Conservation (phyloP, 2,888 invertebrate species). For the Leptopilina drosophilae region DNA sequence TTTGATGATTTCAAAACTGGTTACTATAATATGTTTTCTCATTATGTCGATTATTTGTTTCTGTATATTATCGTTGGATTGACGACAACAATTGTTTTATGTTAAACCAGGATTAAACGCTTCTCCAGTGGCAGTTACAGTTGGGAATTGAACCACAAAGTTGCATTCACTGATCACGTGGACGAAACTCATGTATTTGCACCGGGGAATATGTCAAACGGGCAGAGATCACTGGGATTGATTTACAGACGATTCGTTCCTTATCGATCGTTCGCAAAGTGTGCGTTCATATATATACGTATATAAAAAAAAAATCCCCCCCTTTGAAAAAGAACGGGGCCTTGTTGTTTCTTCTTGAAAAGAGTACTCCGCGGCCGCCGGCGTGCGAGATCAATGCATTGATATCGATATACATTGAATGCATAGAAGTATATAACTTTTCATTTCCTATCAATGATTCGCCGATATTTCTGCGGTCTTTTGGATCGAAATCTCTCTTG, state of each 20-base stretch:
- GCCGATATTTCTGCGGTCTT: background rate
- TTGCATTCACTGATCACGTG: constrained; percentile 12
- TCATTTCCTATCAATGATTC: background rate
- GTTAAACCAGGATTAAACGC: background rate
- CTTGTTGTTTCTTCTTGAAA: constrained; percentile 39
- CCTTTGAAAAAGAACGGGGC: constrained; percentile 32
- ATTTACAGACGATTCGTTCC: constrained; percentile 43
- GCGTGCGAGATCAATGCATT: constrained; percentile 38
- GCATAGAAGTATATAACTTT: background rate
- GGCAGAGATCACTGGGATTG: constrained; percentile 35
- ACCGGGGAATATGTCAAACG: constrained; percentile 32
- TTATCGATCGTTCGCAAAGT: constrained; percentile 48
- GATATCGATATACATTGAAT: constrained; percentile 43
- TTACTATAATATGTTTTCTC: no score
- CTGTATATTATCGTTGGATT: no score
- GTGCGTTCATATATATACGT: constrained; percentile 31
- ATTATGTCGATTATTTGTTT: no score
- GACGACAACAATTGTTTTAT: background rate
- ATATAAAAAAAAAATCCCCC: background rate
- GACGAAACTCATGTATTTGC: constrained; percentile 32
- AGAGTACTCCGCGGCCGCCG: constrained; percentile 1
- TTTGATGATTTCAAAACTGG: no score
- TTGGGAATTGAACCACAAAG: background rate
- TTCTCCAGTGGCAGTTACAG: background rate
- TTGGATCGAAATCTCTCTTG: background rate